Evolutionary conservation across 2,888 invertebrate genomes (phyloP).

Genomic region (Cryptops parisi): DNA sequence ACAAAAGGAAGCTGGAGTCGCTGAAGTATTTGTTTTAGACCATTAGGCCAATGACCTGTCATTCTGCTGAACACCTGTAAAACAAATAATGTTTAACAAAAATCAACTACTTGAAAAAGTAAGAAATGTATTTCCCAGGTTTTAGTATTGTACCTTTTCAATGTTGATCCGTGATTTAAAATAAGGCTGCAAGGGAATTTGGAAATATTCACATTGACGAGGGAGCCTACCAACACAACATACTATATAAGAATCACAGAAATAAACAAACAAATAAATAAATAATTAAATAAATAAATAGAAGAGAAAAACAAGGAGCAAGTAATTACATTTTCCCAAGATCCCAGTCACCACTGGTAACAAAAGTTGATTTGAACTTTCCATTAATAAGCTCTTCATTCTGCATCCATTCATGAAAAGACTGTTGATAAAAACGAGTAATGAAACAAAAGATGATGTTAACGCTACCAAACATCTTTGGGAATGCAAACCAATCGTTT

Average conservation of each 20-base stretch:
- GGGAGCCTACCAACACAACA: slow-evolving; percentile 32
- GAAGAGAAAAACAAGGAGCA: too few species aligned
- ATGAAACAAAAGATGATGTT: too few species aligned
- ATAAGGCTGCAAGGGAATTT: slow-evolving; percentile 30
- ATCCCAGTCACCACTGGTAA: slow-evolving; percentile 46
- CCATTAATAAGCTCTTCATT: slow-evolving; percentile 29
- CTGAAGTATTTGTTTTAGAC: slow-evolving; percentile 27
- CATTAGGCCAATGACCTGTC: slow-evolving; percentile 32
- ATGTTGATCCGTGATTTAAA: slow-evolving; percentile 43
- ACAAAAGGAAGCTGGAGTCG: slow-evolving; percentile 26
- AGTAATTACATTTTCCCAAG: slow-evolving; percentile 13
- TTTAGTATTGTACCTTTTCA: slow-evolving; percentile 37
- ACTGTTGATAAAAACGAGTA: slow-evolving; percentile 19
- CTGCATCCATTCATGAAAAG: slow-evolving; percentile 38
- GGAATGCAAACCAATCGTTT: too few species aligned
- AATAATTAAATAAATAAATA: too few species aligned
- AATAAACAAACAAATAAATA: too few species aligned
- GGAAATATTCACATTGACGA: slow-evolving; percentile 34
- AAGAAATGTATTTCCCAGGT: too few species aligned
- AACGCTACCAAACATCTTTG: too few species aligned
- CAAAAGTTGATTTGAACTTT: slow-evolving; percentile 35
- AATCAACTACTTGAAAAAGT: too few species aligned
- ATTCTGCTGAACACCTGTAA: slow-evolving; percentile 25
- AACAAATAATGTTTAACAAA: slow-evolving; percentile 5
- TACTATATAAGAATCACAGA: too few species aligned